Percentiles rank a stretch among this genome's conserved stretches.
phyloP scores from a whole-genome alignment of 2,113 vertebrate genomes.

The Scytalopus superciliaris region DNA sequence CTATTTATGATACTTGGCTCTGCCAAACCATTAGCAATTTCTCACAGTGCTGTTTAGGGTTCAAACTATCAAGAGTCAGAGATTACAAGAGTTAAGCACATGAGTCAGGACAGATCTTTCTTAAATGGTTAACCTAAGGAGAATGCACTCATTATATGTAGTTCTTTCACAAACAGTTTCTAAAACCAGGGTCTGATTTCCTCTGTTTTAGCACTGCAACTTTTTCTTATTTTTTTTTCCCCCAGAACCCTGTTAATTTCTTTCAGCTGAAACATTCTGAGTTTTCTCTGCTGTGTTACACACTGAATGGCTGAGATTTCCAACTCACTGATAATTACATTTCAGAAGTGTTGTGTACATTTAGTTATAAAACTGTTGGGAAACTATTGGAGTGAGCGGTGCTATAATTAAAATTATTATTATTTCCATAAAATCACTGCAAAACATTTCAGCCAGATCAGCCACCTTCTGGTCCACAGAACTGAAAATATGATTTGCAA shows the following conservation, averaged over 20 bases:
- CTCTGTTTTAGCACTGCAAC: neutral
- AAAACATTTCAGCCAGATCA: neutral
- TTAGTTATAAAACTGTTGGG: neutral
- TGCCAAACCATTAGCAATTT: neutral
- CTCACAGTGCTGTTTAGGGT: neutral
- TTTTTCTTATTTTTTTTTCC: neutral
- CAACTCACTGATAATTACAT: neutral
- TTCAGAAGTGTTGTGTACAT: neutral
- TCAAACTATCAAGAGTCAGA: neutral
- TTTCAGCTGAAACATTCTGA: neutral
- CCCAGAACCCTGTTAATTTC: neutral
- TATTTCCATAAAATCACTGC: neutral
- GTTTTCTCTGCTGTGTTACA: neutral
- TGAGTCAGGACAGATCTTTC: neutral
- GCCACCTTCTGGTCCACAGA: neutral
- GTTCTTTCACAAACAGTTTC: neutral
- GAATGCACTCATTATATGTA: neutral
- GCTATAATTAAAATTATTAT: neutral
- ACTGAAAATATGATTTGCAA: neutral
- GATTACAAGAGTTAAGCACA: neutral
- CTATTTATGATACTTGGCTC: neutral
- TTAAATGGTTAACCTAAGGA: neutral
- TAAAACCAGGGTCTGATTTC: neutral
- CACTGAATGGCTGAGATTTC: neutral
- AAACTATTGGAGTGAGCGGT: neutral